These are phyloP conservation scores for Brachymystax lenok DNA, from an alignment of 2,797 vertebrate genomes.

Conservation along the genomic window DNA sequence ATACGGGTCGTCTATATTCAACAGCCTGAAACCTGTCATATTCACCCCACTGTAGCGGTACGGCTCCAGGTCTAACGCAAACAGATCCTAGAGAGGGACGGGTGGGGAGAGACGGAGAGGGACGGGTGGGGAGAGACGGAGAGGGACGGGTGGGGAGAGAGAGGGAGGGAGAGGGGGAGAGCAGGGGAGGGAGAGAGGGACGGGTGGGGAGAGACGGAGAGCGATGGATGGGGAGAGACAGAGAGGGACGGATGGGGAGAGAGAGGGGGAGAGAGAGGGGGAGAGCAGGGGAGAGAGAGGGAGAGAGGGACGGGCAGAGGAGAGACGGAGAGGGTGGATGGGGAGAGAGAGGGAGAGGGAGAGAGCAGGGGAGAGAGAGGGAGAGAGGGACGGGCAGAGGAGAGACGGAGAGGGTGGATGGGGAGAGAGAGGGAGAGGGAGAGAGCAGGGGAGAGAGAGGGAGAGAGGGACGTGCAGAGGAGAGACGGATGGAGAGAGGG, in stretches of 20 bases:
- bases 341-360: neutral
- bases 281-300: neutral
- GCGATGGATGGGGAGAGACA: neutral
- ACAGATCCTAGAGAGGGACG: slow-evolving; percentile 81
- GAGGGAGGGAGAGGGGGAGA: too few species aligned
- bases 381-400: neutral
- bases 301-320: neutral
- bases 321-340: too few species aligned
- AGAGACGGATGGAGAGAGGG: neutral
- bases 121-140: neutral
- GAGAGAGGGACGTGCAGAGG: neutral
- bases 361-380: neutral
- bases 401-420: neutral
- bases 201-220: neutral
- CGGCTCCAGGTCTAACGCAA: slow-evolving; percentile 91
- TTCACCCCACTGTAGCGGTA: slow-evolving; percentile 96
- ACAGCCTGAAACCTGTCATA: slow-evolving; percentile 92
- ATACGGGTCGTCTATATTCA: slow-evolving; percentile 84
- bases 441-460: neutral
- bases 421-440: neutral
- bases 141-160: neutral
- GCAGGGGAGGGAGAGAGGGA: neutral
- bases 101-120: neutral
- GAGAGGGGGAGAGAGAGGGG: too few species aligned
- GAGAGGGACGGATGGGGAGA: neutral